A percentile compares a stretch with the other conserved stretches of the same genome.
phyloP scores from a whole-genome alignment of 2,113 vertebrate genomes.

The Crotalus helleri region DNA sequence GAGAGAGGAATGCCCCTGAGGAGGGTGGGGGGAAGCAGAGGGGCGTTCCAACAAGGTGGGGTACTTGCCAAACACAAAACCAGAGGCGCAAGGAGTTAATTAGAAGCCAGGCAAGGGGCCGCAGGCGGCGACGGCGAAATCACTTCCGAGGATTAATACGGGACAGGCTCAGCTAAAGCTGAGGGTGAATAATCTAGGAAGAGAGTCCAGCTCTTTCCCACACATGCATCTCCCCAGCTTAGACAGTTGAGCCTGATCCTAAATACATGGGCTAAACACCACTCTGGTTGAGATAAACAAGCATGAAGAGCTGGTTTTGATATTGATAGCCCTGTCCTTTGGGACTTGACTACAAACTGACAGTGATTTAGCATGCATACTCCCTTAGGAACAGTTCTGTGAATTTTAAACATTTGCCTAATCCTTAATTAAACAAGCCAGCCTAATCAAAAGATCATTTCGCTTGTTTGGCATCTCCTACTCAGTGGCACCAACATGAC shows the following conservation, averaged over 20 bases:
- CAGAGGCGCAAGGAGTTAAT: conserved; percentile 84
- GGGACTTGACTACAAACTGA: background rate
- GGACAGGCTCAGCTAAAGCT: conserved; percentile 20
- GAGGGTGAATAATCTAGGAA: conserved; percentile 36
- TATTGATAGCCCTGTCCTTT: background rate
- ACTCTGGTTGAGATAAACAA: background rate
- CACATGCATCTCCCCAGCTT: conserved; percentile 15
- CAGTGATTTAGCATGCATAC: background rate
- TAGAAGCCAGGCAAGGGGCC: conserved; percentile 83
- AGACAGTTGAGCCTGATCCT: conserved; percentile 8
- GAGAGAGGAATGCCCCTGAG: conserved; percentile 83
- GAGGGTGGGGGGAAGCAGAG: conserved; percentile 66
- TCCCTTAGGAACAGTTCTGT: background rate
- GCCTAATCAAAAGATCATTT: background rate
- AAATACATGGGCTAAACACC: conserved; percentile 5
- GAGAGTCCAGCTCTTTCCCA: conserved; percentile 31
- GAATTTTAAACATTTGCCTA: background rate
- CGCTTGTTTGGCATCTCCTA: background rate
- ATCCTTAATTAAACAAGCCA: background rate
- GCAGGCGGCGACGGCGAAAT: conserved; percentile 75
- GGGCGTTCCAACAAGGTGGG: conserved; percentile 83
- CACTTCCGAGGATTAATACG: conserved; percentile 88
- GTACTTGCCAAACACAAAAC: conserved; percentile 83
- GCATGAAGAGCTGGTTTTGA: background rate
- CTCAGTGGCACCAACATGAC: background rate